Evolutionary conservation across 2,888 invertebrate species (phyloP).

Genomic region (Phyto melanocephala): DNA sequence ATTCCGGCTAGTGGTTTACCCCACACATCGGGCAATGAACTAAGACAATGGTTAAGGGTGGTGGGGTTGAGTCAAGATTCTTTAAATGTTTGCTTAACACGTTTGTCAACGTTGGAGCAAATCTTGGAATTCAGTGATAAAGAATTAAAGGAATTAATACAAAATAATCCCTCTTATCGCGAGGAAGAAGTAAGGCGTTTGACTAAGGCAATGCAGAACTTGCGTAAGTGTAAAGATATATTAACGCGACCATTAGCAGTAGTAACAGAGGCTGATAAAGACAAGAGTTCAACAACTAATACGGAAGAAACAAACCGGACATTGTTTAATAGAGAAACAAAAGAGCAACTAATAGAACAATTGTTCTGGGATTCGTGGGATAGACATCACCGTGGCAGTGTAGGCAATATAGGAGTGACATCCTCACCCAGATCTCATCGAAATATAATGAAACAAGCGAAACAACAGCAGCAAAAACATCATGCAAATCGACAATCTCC

Average conservation of each 20-base stretch:
- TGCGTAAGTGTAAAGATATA: conserved; percentile 84
- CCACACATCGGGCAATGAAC: conserved; percentile 86
- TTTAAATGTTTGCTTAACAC: conserved; percentile 83
- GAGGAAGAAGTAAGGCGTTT: conserved; percentile 91
- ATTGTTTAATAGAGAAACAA: conserved; percentile 57
- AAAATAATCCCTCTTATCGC: conserved; percentile 79
- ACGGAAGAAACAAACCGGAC: not conserved
- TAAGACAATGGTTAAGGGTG: conserved; percentile 94
- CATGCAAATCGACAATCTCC: conserved; percentile 64
- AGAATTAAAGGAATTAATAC: conserved; percentile 87
- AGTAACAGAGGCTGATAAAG: not conserved
- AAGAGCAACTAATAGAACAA: conserved; percentile 73
- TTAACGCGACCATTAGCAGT: conserved; percentile 56
- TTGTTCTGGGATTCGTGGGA: conserved; percentile 98
- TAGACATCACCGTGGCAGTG: conserved; percentile 79
- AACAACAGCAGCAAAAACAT: conserved; percentile 64
- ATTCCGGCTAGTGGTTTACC: conserved; percentile 79
- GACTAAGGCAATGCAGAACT: conserved; percentile 90
- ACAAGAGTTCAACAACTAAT: not conserved
- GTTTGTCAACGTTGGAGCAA: conserved; percentile 87
- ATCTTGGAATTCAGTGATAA: conserved; percentile 91
- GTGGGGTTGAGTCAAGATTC: conserved; percentile 82
- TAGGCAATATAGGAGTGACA: conserved; percentile 74
- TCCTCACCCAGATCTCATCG: conserved; percentile 76
- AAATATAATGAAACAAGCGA: conserved; percentile 68